Percentiles rank a stretch among this genome's conserved stretches.
Conservation (phyloP, 2,888 invertebrate species). For the Galeruca laticollis region DNA sequence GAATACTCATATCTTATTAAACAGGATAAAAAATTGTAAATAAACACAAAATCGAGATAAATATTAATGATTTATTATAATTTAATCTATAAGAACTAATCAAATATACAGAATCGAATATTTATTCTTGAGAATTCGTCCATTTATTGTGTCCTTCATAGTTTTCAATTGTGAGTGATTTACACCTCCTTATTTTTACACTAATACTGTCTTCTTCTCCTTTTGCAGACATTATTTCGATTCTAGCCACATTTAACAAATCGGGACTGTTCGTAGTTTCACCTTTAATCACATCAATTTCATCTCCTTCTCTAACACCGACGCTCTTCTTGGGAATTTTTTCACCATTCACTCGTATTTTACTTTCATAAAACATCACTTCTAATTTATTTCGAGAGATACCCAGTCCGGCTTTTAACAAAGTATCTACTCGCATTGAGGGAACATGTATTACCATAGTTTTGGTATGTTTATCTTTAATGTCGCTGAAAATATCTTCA, state of each 20-base stretch:
- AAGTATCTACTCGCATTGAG: constrained; percentile 77
- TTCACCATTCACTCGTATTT: constrained; percentile 82
- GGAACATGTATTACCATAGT: constrained; percentile 73
- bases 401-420: constrained; percentile 78
- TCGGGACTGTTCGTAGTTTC: constrained; percentile 76
- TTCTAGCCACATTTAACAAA: constrained; percentile 77
- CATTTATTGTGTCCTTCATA: constrained; percentile 64
- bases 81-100: background rate
- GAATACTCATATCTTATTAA: too few relatives aligned
- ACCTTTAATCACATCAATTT: constrained; percentile 82
- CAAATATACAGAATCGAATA: background rate
- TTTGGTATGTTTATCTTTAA: constrained; percentile 72
- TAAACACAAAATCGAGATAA: background rate
- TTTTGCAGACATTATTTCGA: constrained; percentile 73
- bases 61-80: background rate
- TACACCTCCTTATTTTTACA: constrained; percentile 76
- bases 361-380: constrained; percentile 82
- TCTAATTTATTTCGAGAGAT: constrained; percentile 86
- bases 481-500: constrained; percentile 67
- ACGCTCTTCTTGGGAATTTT: constrained; percentile 82
- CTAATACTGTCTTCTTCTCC: constrained; percentile 71
- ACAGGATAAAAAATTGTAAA: too few relatives aligned
- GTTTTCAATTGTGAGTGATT: constrained; percentile 79
- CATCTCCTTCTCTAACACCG: constrained; percentile 76
- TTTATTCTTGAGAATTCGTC: constrained; percentile 23